Evolutionary conservation across 1,140 invertebrate genomes (phyloP).

Genomic region (Mercenaria mercenaria): DNA sequence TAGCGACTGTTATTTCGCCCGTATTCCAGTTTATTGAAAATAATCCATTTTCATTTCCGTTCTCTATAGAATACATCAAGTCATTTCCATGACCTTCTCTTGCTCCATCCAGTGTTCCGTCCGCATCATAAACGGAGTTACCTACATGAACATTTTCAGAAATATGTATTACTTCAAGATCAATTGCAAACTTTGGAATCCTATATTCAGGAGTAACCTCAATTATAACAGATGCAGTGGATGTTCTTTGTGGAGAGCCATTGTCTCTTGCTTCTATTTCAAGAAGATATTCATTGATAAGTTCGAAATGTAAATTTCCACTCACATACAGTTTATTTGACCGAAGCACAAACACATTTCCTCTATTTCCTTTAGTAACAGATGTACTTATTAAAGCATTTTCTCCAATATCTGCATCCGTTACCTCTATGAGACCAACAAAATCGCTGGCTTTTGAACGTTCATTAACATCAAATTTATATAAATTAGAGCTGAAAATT

Average conservation of each 20-base stretch:
- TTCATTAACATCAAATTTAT: constrained; percentile 49
- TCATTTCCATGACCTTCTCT: constrained; percentile 49
- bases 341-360: not conserved
- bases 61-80: constrained; percentile 46
- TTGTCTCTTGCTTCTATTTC: constrained; percentile 59
- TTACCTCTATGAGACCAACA: constrained; percentile 9
- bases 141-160: constrained; percentile 57
- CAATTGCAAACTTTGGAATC: constrained; percentile 35
- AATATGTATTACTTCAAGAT: constrained; percentile 38
- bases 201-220: constrained; percentile 39
- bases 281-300: constrained; percentile 54
- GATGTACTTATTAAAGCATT: constrained; percentile 19
- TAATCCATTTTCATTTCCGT: constrained; percentile 10
- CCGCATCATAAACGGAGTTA: constrained; percentile 43
- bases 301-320: constrained; percentile 14
- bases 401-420: constrained; percentile 45
- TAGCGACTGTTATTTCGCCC: constrained; percentile 44
- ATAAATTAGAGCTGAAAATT: constrained; percentile 35
- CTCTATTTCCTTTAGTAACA: constrained; percentile 36
- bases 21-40: constrained; percentile 16
- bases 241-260: constrained; percentile 21
- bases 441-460: not conserved
- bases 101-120: constrained; percentile 48
- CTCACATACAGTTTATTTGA: not conserved
- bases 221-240: constrained; percentile 47